Base-by-base conservation (phyloP, 2,888 invertebrate genomes). In the Lochmaea crataegi region DNA sequence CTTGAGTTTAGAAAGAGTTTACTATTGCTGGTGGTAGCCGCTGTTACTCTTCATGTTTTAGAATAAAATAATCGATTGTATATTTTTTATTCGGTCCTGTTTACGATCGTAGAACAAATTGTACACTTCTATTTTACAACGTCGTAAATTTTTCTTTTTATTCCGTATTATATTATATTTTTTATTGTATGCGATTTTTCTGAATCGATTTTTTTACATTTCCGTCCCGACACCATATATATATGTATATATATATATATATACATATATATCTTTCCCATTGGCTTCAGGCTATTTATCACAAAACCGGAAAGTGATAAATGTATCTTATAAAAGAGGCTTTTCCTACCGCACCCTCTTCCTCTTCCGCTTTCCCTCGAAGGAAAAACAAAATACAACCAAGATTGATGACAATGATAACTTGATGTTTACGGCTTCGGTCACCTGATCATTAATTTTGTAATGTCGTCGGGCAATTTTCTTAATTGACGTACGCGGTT, bases 391-490 rank as follows among this genome's bases (percentile, higher is more conserved):
- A 73, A 67, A 75, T 71, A 69, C 67, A 70, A 72, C 66, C 63
- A 73, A 76, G 75, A 76, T 76, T 76, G 75, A 76, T 76, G 75
- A 72, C 53, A 56, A 48, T 41, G 64, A 69, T 76, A 65, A 69
- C 72, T 69, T 66, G 71, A 67, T 72, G 69, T 71, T 68, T 68
- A 65, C 68, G 65, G 51, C 18, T 53, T 42, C 42, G 68, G 72
- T 72, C 65, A 72, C 65, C 68, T 65, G 57, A 72, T 58, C 65
- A 65, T 65, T 48, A 65, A 68, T 72, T 69, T 69, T 12, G 32
- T 12, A 38, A 61, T 53, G 68, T 61, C 61, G 51, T n/a, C 69
- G 41, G 7, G 26, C 69, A 63, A 69, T 69, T 64, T 42, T 14
- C 56, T 63, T 63, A 63, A 69, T 69, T 63, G 68, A 68, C 61